A percentile compares a stretch with the other conserved stretches of the same genome.
These are phyloP conservation scores for Drosophila saltans DNA, from an alignment of 1,140 invertebrate species.

Conservation along the genomic window DNA sequence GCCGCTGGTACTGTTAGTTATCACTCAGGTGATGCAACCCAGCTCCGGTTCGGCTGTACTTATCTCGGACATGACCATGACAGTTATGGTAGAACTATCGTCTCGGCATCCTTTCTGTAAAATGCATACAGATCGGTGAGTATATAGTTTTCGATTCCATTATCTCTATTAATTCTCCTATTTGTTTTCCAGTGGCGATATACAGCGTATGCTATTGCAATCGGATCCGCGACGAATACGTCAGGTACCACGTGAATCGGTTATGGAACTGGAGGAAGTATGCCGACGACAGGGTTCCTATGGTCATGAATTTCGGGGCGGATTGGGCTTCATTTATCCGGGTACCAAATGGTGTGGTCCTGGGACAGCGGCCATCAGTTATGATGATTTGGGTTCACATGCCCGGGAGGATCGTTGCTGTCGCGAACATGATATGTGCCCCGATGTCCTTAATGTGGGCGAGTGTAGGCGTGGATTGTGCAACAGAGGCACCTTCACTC, in stretches of 20 bases:
- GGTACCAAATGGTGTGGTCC: conserved; percentile 91
- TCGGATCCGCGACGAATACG: conserved; percentile 86
- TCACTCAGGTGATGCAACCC: conserved; percentile 41
- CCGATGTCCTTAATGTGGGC: conserved; percentile 85
- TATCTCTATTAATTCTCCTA: neutral
- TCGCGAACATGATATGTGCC: conserved; percentile 90
- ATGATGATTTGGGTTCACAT: conserved; percentile 87
- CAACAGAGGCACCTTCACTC: conserved; percentile 88
- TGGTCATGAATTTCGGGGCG: conserved; percentile 82
- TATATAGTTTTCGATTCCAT: neutral
- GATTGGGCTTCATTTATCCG: conserved; percentile 84
- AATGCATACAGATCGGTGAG: conserved; percentile 85
- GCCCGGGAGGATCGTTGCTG: conserved; percentile 89
- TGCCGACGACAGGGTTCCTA: conserved; percentile 84
- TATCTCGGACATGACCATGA: conserved; percentile 87
- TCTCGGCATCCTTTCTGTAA: conserved; percentile 86
- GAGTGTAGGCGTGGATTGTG: conserved; percentile 87
- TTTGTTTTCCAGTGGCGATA: conserved; percentile 84
- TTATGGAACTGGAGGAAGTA: conserved; percentile 85
- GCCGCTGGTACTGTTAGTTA: conserved; percentile 48
- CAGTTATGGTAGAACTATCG: conserved; percentile 87
- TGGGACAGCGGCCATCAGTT: conserved; percentile 85
- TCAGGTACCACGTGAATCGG: conserved; percentile 86
- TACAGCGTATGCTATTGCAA: conserved; percentile 85
- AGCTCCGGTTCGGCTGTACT: conserved; percentile 83